Evolutionary conservation across 2,888 invertebrate species (phyloP), one percentile per base, ranked within the genome.

Genomic region (Cryptophagus acutangulus): DNA sequence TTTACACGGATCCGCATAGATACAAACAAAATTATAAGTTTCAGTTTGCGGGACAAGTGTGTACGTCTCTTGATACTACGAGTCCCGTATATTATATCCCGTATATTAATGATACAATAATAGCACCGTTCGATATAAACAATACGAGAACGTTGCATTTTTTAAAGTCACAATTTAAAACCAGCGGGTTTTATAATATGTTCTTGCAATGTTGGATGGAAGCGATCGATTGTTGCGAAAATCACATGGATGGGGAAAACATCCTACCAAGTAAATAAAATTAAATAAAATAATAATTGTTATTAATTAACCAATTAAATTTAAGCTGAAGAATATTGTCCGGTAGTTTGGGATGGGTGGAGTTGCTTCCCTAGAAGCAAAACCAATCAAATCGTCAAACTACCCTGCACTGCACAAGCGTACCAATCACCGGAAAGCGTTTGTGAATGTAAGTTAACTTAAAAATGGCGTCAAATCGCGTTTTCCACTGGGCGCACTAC

Each of bases 271-370:
- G 54, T 57, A 49, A 50, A 51, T 48, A 31, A 12, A 1, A 29
- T 29, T 36, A 2, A 24, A 26, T 24, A 28, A 9, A 28, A n/a
- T 10, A 4, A 28, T 28, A 4, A 6, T n/a, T 36, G 26, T 10
- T 16, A 13, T 12, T 28, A 15, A 14, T 8, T 13, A 24, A 24
- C 31, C 28, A 36, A 9, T 38, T 36, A n/a, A n/a, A n/a, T 50
- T 56, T 36, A 41, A 62, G 63, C 25, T 37, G 37, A 35, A 14
- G 54, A 57, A 14, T 51, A 59, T 40, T 81, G 81, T 58, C 74
- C 74, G 9, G 65, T 74, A 6, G 73, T 77, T 1, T 82, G 80
- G 71, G 82, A 82, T 47, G 80, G 74, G 0, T 82, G 80, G 80
- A 73, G 73, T 3, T 82, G 82, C 56, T 81, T 78, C 72, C 67